Percentiles rank a stretch among this genome's conserved stretches.
Evolutionary conservation across 1,140 invertebrate genomes (phyloP).

Genomic region (Theocolax elegans): DNA sequence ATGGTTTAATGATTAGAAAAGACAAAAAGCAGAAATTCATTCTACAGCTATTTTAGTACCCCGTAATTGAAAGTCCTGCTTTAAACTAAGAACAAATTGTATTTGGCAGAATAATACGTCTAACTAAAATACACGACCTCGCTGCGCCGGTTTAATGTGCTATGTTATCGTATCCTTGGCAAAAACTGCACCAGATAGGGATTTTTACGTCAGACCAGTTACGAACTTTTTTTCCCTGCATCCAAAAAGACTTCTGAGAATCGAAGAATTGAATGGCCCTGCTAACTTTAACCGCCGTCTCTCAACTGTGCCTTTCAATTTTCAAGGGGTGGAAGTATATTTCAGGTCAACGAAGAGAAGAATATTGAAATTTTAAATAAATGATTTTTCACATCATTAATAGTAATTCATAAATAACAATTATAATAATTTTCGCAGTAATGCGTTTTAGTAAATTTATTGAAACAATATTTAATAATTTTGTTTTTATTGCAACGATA

Average conservation of each 20-base stretch:
- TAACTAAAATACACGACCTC: constrained; percentile 3
- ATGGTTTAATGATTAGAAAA: too few relatives aligned
- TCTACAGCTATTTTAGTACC: constrained; percentile 2
- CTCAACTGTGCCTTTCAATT: not conserved
- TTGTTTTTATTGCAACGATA: too few relatives aligned
- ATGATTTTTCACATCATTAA: too few relatives aligned
- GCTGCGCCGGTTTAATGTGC: not conserved
- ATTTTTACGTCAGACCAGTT: too few relatives aligned
- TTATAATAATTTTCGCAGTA: too few relatives aligned
- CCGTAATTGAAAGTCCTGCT: too few relatives aligned
- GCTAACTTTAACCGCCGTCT: constrained; percentile 14
- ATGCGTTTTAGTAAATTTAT: too few relatives aligned
- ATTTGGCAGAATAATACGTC: constrained; percentile 11
- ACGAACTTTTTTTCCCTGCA: not conserved
- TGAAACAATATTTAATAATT: too few relatives aligned
- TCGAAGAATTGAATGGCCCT: not conserved
- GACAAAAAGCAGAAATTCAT: too few relatives aligned
- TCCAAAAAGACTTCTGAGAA: constrained; percentile 21
- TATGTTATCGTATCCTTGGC: constrained; percentile 3
- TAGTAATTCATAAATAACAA: too few relatives aligned
- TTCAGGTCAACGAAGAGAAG: not conserved
- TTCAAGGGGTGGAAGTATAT: not conserved
- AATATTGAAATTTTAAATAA: not conserved
- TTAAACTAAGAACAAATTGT: too few relatives aligned
- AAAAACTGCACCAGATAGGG: not conserved